Conservation (phyloP, 1,140 invertebrate genomes). For the Drosophila erecta region DNA sequence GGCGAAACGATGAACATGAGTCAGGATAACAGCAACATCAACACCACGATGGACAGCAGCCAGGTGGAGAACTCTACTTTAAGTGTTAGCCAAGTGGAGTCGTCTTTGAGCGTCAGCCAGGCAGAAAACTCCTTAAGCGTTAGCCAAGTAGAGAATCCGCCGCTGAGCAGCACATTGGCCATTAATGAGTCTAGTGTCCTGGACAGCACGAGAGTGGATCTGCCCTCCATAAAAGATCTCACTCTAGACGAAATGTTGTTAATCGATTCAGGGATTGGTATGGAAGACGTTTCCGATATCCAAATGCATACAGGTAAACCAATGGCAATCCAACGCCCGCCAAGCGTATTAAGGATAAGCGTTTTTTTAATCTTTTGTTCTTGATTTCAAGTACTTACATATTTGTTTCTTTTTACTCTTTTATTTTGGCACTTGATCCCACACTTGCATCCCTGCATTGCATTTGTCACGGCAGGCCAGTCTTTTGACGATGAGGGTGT, state of each 20-base stretch:
- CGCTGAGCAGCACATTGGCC: constrained; percentile 43
- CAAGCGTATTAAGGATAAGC: constrained; percentile 52
- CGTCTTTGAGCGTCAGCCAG: constrained; percentile 12
- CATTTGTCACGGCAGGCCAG: constrained; percentile 52
- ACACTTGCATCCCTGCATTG: constrained; percentile 44
- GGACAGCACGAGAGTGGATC: constrained; percentile 28
- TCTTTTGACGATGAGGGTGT: constrained; percentile 77
- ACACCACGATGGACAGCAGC: constrained; percentile 8
- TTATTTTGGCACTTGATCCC: constrained; percentile 48
- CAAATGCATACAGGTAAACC: constrained; percentile 57
- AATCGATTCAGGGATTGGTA: constrained; percentile 57
- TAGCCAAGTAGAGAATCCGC: constrained; percentile 16
- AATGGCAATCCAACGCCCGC: constrained; percentile 21
- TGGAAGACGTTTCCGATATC: constrained; percentile 36
- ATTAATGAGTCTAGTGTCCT: constrained; percentile 50
- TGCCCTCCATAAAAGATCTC: constrained; percentile 10
- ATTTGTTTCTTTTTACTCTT: constrained; percentile 49
- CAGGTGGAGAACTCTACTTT: not conserved
- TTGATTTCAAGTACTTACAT: constrained; percentile 53
- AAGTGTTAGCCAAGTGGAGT: not conserved
- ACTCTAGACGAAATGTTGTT: constrained; percentile 9
- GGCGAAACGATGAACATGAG: constrained; percentile 15
- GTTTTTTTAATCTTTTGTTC: constrained; percentile 67
- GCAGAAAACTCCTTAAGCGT: constrained; percentile 18
- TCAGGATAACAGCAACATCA: not conserved